phyloP scores from a whole-genome alignment of 2,113 vertebrate genomes.

The Sorex araneus region DNA sequence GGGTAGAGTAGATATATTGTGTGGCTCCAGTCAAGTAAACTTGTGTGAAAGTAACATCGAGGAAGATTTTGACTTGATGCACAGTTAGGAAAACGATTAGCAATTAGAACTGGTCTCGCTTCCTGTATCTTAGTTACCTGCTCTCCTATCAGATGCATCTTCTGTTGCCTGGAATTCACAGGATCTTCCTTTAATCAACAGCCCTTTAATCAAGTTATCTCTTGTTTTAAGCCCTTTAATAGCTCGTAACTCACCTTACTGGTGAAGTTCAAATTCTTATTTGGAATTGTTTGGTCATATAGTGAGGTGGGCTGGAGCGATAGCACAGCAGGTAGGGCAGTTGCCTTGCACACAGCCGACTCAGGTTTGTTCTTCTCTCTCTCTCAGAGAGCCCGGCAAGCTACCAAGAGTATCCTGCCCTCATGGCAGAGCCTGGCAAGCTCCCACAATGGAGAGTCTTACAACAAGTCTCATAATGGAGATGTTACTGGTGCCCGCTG shows the following conservation, averaged over 20 bases:
- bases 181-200: conserved; percentile 47
- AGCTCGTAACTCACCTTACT: conserved; percentile 23
- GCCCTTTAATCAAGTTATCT: conserved; percentile 9
- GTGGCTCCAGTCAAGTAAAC: not conserved
- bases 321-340: too few species aligned
- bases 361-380: too few species aligned
- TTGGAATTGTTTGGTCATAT: not conserved
- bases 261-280: not conserved
- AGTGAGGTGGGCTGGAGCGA: too few species aligned
- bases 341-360: too few species aligned
- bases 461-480: too few species aligned
- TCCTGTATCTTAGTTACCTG: not conserved
- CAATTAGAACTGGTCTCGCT: not conserved
- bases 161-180: not conserved
- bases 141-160: not conserved
- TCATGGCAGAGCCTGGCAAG: too few species aligned
- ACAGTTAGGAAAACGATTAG: not conserved
- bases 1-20: not conserved
- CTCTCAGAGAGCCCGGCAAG: too few species aligned
- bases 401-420: too few species aligned
- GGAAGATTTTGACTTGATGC: not conserved
- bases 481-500: too few species aligned
- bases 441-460: too few species aligned
- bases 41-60: conserved; percentile 11
- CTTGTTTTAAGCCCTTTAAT: not conserved